A percentile compares a stretch with the other conserved stretches of the same genome.
phyloP scores from a whole-genome alignment of 2,113 vertebrate species.

The Chamaetylas fuelleborni region DNA sequence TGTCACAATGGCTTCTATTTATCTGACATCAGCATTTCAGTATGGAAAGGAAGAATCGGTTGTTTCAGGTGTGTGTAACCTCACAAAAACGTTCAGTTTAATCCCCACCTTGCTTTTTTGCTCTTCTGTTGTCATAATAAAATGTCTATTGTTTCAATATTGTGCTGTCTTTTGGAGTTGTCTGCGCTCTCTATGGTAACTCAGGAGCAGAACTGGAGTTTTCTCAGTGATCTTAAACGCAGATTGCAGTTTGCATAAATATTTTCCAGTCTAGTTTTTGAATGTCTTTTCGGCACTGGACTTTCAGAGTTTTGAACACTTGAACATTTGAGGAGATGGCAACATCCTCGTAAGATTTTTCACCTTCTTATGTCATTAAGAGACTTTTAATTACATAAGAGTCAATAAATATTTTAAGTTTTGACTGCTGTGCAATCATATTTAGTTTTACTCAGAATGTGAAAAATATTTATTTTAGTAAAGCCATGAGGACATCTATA shows the following conservation, averaged over 20 bases:
- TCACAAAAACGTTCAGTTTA: neutral
- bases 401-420: neutral
- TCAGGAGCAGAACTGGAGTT: neutral
- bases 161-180: neutral
- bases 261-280: neutral
- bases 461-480: neutral
- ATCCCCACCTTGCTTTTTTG: neutral
- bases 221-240: neutral
- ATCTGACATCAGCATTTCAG: neutral
- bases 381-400: neutral
- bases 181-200: rapidly evolving
- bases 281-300: neutral
- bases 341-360: neutral
- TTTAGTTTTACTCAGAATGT: neutral
- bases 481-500: neutral
- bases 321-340: neutral
- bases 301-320: neutral
- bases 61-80: neutral
- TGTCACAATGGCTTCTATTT: neutral
- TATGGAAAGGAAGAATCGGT: neutral
- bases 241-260: neutral
- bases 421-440: neutral
- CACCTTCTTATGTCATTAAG: neutral
- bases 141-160: neutral
- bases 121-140: neutral